These are phyloP conservation scores for Synanthedon formicaeformis DNA, from an alignment of 2,888 invertebrate genomes.

Conservation along the genomic window DNA sequence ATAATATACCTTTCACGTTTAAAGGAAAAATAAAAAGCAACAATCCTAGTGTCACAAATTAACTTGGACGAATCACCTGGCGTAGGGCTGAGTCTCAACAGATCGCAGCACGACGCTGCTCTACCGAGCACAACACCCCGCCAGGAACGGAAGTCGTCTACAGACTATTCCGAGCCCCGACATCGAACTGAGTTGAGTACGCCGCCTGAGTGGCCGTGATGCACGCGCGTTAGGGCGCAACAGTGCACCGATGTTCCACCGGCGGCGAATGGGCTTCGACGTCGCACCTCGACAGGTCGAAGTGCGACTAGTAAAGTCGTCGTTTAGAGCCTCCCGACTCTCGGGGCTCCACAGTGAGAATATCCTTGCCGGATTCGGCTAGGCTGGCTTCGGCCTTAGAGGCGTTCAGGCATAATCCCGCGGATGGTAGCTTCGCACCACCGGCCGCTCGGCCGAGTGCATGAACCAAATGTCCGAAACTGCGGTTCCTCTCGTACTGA, in stretches of 20 bases:
- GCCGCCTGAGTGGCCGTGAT: too few species aligned
- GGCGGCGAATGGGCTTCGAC: too few species aligned
- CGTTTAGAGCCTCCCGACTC: conserved; percentile 58
- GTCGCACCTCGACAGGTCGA: too few species aligned
- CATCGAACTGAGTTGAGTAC: conserved; percentile 16
- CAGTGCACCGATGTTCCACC: too few species aligned
- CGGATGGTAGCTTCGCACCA: not conserved
- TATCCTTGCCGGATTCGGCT: not conserved
- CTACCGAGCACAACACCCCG: too few species aligned
- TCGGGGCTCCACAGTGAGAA: not conserved
- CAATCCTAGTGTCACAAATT: conserved; percentile 3
- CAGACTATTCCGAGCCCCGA: conserved; percentile 61
- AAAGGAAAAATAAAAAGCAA: too few species aligned
- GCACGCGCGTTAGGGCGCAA: too few species aligned
- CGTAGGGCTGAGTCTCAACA: conserved; percentile 71
- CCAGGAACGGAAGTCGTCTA: not conserved
- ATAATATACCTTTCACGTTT: too few species aligned
- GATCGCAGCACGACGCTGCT: conserved; percentile 52
- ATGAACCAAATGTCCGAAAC: conserved; percentile 57
- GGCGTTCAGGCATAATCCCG: not conserved
- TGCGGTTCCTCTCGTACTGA: conserved; percentile 40
- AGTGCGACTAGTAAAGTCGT: conserved; percentile 25
- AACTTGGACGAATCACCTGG: conserved; percentile 11
- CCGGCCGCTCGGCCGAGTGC: not conserved
- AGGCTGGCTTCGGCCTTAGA: not conserved